These are phyloP conservation scores for Chelonia mydas DNA, from an alignment of 2,797 vertebrate genomes.

Conservation along the genomic window DNA sequence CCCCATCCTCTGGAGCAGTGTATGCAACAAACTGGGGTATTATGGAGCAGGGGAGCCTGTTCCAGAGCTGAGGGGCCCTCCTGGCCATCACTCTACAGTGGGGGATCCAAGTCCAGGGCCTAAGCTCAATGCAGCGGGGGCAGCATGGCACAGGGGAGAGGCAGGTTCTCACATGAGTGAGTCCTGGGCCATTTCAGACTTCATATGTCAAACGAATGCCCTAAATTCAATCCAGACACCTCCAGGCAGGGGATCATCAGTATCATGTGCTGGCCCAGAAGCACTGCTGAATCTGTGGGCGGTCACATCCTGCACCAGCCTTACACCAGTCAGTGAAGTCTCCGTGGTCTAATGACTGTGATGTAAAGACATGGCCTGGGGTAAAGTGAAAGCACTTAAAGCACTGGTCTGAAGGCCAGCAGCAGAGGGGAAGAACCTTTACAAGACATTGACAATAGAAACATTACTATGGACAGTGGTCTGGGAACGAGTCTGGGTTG, in stretches of 20 bases:
- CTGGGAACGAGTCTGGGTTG: neutral
- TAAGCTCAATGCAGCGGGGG: neutral
- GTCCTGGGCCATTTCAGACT: neutral
- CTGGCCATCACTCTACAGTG: neutral
- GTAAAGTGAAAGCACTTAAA: neutral
- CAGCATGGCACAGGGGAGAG: neutral
- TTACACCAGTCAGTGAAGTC: neutral
- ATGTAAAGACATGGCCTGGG: neutral
- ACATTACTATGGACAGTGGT: neutral
- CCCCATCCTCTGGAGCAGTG: neutral
- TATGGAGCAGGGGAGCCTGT: rapidly evolving
- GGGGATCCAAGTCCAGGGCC: neutral
- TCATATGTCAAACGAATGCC: neutral
- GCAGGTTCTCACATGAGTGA: neutral
- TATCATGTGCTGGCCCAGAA: neutral
- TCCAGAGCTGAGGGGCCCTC: neutral
- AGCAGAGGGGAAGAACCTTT: neutral
- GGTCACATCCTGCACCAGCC: neutral
- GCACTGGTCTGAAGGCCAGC: neutral
- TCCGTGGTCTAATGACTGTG: neutral
- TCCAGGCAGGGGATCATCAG: no score
- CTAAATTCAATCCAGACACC: neutral
- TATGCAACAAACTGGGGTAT: neutral
- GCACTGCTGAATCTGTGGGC: neutral
- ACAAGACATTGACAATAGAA: neutral